Evolutionary conservation across 1,140 invertebrate genomes (phyloP), one percentile per base, ranked within the genome.

Genomic region (Danaus melanippus): DNA sequence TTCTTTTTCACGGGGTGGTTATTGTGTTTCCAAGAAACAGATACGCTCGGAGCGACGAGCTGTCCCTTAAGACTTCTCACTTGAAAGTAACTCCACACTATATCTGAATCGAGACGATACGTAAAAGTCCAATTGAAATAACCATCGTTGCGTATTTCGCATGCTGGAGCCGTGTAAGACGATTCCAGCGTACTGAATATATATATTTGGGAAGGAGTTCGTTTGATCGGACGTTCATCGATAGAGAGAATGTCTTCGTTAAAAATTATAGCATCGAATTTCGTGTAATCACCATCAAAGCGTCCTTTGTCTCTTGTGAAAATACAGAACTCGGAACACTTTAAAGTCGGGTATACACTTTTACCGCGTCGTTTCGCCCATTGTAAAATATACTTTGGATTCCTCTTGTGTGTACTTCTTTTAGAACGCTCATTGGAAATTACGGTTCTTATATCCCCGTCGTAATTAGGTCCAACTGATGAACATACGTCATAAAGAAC

Each of bases 41-140:
- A 21, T 10, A 46, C 10, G 6, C 65, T 71, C 12, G 73, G 68
- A 45, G 87, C 87, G 55, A 76, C 60, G 32, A 87, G 60, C 9
- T 60, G 40, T 9, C 71, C 72, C 12, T 50, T 53, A 8, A 55
- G 12, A 39, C 21, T 75, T 43, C 65, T 60, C 12, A 89, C 67
- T 9, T 65, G 46, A 21, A 76, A 72, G 54, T 87, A 87, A n/a
- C 88, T 88, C 72, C 90, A 89, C 0, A 87, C 74, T 17, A 93
- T 76, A 64, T 92, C 91, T 0, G 90, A 92, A 65, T 92, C 91
- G 2, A 89, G 76, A 49, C 91, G 85, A 67, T 92, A 93, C 10
- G 90, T 90, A 60, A 88, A 89, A 17, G 91, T 92, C 86, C 88
- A 89, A 71, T 93, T 92, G 64, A 92, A 89, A 52, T 76, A 86